Percentiles rank a stretch among this genome's conserved stretches.
Conservation (phyloP, 2,113 vertebrate species). For the Pterocles orientalis region DNA sequence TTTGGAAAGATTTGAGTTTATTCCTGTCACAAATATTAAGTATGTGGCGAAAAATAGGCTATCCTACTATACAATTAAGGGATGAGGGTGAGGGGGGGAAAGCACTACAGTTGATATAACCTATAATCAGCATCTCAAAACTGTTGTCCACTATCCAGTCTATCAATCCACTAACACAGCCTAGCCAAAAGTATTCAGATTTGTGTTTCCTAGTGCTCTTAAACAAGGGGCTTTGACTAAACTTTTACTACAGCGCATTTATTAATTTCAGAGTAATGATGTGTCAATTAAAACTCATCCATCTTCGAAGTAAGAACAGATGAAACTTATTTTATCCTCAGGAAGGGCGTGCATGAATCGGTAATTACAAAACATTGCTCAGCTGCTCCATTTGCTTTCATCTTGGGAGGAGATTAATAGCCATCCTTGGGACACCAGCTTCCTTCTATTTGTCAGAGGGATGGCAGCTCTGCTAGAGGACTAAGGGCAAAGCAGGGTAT, state of each 20-base stretch:
- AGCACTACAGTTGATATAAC: not conserved
- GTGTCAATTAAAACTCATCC: slow-evolving; percentile 49
- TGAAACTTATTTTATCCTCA: slow-evolving; percentile 36
- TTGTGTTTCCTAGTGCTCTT: not conserved
- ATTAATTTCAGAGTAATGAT: slow-evolving; percentile 33
- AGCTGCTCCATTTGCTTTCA: slow-evolving; percentile 41
- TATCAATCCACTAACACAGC: not conserved
- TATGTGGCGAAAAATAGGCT: too few relatives aligned
- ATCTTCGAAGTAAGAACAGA: not conserved
- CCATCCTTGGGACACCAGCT: slow-evolving; percentile 55
- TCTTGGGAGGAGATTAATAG: slow-evolving; percentile 71
- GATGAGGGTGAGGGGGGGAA: not conserved
- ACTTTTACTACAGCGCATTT: not conserved
- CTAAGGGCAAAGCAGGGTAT: not conserved
- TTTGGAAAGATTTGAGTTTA: not conserved
- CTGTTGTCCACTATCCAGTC: not conserved
- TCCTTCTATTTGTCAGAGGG: slow-evolving; percentile 67
- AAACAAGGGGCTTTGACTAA: not conserved
- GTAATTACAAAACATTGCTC: slow-evolving; percentile 65
- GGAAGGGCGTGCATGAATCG: slow-evolving; percentile 2
- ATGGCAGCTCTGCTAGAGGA: slow-evolving; percentile 7
- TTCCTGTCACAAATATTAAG: not conserved
- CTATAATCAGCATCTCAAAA: not conserved
- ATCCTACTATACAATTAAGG: too few relatives aligned
- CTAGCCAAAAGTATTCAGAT: not conserved